Evolutionary conservation across 2,113 vertebrate genomes (phyloP).

Genomic region (Cavia aperea): DNA sequence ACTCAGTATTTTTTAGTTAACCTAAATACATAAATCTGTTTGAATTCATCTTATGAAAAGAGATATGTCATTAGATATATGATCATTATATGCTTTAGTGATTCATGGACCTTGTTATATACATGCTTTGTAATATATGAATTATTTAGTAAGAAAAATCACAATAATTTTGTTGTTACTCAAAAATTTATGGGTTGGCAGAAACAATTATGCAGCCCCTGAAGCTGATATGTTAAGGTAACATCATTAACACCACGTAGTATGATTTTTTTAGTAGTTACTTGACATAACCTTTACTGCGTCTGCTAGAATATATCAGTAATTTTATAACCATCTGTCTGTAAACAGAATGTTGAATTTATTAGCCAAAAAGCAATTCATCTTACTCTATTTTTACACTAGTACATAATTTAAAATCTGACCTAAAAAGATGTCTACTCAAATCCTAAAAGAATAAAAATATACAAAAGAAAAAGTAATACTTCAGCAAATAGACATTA

Average conservation of each 20-base stretch:
- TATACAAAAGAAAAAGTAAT: neutral
- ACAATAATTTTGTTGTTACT: conserved; percentile 86
- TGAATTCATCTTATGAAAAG: conserved; percentile 66
- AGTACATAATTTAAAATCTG: conserved; percentile 55
- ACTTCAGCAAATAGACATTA: neutral
- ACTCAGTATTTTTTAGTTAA: conserved; percentile 73
- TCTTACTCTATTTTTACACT: conserved; percentile 48
- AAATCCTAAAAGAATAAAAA: conserved; percentile 35
- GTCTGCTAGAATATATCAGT: conserved; percentile 49
- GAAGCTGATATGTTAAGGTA: conserved; percentile 78
- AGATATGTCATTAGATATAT: conserved; percentile 72
- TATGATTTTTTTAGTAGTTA: conserved; percentile 56
- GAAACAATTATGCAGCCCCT: conserved; percentile 89
- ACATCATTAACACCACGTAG: conserved; percentile 59
- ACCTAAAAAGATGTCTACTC: conserved; percentile 42
- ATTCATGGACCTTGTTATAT: conserved; percentile 77
- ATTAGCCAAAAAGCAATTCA: conserved; percentile 34
- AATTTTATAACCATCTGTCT: conserved; percentile 46
- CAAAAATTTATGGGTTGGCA: conserved; percentile 89
- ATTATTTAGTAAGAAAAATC: conserved; percentile 90
- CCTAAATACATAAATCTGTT: conserved; percentile 72
- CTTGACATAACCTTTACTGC: conserved; percentile 54
- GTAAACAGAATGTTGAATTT: conserved; percentile 60
- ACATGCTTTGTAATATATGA: conserved; percentile 79
- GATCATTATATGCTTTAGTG: conserved; percentile 71